Conservation (phyloP, 2,113 vertebrate species). For the Sialia sialis region DNA sequence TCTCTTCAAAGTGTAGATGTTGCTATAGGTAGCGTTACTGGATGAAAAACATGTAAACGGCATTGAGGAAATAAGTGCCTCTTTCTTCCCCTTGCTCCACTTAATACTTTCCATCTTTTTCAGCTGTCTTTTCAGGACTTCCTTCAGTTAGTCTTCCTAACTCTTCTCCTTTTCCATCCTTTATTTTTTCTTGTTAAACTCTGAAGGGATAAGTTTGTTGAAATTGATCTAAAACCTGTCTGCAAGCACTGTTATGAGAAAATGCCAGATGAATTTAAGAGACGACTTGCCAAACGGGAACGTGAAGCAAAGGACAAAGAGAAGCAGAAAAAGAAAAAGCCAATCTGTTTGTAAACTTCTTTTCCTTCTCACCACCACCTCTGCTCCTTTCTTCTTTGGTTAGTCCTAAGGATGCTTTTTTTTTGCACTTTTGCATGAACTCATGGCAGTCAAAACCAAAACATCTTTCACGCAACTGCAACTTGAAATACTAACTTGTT, state of each 20-base stretch:
- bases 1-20: background rate
- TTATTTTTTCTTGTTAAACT: conserved; percentile 62
- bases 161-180: conserved; percentile 56
- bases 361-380: conserved; percentile 67
- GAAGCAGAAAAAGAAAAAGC: conserved; percentile 93
- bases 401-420: conserved; percentile 71
- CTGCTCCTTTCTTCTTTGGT: conserved; percentile 79
- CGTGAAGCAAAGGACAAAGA: conserved; percentile 88
- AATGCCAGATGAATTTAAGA: conserved; percentile 95
- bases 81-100: background rate
- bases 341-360: conserved; percentile 88
- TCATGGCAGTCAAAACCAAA: background rate
- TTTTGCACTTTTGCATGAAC: conserved; percentile 23
- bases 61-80: background rate
- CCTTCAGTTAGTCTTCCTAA: conserved; percentile 54
- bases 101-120: background rate
- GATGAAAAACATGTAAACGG: background rate
- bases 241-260: conserved; percentile 97
- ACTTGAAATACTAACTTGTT: background rate
- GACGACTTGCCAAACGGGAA: conserved; percentile 89
- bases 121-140: conserved; percentile 26
- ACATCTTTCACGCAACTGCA: background rate
- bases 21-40: background rate
- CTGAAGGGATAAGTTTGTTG: conserved; percentile 97
- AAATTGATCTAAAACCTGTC: conserved; percentile 97